Percentiles rank a stretch among this genome's conserved stretches.
These are phyloP conservation scores for Apis dorsata DNA, from an alignment of 1,140 invertebrate genomes.

Conservation along the genomic window DNA sequence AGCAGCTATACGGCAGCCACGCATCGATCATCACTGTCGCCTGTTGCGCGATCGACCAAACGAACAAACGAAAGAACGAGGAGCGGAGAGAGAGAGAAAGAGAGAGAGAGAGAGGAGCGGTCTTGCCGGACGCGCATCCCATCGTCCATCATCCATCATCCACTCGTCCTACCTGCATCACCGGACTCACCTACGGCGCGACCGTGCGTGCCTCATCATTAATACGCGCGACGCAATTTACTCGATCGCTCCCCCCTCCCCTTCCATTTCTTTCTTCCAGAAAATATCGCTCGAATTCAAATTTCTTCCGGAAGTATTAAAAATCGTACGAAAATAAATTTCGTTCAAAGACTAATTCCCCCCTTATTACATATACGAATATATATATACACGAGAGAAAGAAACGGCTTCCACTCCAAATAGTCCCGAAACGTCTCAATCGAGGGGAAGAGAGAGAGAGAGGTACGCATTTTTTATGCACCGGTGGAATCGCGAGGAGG, in stretches of 20 bases:
- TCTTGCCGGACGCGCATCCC: constrained; percentile 59
- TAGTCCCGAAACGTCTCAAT: constrained; percentile 11
- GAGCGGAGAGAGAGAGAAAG: constrained; percentile 11
- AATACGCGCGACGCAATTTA: constrained; percentile 67
- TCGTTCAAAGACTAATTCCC: too few species aligned
- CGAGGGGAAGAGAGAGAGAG: background rate
- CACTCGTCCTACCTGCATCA: constrained; percentile 70
- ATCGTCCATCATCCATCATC: constrained; percentile 78
- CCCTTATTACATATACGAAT: too few species aligned
- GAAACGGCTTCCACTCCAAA: too few species aligned
- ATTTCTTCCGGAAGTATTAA: too few species aligned
- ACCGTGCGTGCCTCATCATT: constrained; percentile 58
- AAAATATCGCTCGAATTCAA: background rate
- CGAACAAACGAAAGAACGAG: constrained; percentile 16
- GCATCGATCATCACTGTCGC: constrained; percentile 78
- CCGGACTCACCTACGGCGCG: constrained; percentile 66
- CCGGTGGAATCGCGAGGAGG: constrained; percentile 3
- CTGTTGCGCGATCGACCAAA: constrained; percentile 70
- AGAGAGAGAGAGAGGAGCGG: constrained; percentile 51
- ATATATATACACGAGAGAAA: too few species aligned
- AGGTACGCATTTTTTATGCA: constrained; percentile 30
- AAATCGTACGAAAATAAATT: too few species aligned
- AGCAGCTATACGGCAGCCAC: constrained; percentile 55
- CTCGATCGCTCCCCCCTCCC: constrained; percentile 43
- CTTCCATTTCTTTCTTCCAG: background rate